phyloP scores from a whole-genome alignment of 2,797 vertebrate genomes.

The Knipowitschia caucasica region DNA sequence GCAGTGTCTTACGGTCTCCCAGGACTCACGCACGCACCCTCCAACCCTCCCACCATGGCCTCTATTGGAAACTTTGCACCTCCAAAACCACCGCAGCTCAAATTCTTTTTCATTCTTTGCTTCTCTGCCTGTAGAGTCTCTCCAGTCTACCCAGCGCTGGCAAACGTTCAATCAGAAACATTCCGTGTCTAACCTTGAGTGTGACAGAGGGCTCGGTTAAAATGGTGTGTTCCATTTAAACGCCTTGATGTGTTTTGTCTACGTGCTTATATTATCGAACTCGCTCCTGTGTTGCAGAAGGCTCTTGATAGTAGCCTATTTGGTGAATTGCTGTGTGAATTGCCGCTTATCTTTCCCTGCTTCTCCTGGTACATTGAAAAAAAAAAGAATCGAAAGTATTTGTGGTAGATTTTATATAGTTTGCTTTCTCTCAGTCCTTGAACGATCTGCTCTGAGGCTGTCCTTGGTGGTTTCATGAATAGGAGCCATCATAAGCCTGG shows the following conservation, averaged over 20 bases:
- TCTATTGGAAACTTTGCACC: slow-evolving; percentile 23
- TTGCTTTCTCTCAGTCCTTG: slow-evolving; percentile 21
- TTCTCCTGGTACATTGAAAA: slow-evolving; percentile 14
- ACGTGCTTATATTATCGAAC: too few species aligned
- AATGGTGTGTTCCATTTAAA: slow-evolving; percentile 38
- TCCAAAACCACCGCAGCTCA: slow-evolving; percentile 40
- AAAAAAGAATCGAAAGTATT: slow-evolving; percentile 19
- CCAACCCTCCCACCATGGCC: slow-evolving; percentile 17
- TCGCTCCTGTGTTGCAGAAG: slow-evolving; percentile 4
- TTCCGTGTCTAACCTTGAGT: slow-evolving; percentile 36
- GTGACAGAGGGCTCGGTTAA: slow-evolving; percentile 36
- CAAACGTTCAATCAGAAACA: slow-evolving; percentile 33
- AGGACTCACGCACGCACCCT: slow-evolving; percentile 25
- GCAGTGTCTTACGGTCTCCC: slow-evolving; percentile 34
- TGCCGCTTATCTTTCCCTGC: neutral
- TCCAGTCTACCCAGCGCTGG: slow-evolving; percentile 40
- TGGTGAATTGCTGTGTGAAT: slow-evolving; percentile 6
- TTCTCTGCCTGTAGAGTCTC: slow-evolving; percentile 33
- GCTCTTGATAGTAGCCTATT: slow-evolving; percentile 14
- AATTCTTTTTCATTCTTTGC: slow-evolving; percentile 39
- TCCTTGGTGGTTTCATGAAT: slow-evolving; percentile 38
- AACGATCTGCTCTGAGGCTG: slow-evolving; percentile 22
- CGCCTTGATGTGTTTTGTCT: slow-evolving; percentile 25
- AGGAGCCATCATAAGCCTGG: slow-evolving; percentile 8
- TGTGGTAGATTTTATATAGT: neutral